A percentile compares a stretch with the other conserved stretches of the same genome.
These are phyloP conservation scores for Tuta absoluta DNA, from an alignment of 2,888 invertebrate species.

Conservation along the genomic window DNA sequence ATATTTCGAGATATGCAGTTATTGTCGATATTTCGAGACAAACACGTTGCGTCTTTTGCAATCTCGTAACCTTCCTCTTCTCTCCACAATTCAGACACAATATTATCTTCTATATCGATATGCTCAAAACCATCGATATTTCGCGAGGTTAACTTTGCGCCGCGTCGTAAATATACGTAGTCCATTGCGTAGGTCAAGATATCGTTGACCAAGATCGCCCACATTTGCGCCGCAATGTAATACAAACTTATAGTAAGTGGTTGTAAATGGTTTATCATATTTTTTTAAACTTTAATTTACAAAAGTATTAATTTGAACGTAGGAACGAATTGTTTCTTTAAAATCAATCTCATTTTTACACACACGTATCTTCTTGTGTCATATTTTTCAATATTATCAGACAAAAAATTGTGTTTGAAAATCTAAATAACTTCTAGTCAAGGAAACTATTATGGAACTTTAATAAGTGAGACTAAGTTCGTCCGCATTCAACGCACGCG, in stretches of 20 bases:
- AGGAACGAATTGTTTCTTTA: no score
- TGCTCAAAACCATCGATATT: neutral
- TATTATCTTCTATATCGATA: neutral
- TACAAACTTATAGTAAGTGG: neutral
- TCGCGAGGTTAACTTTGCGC: neutral
- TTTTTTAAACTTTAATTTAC: no score
- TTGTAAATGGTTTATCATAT: neutral
- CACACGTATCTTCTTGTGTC: neutral
- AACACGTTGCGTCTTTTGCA: neutral
- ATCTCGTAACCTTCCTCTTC: slow-evolving; percentile 10
- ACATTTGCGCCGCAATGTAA: slow-evolving; percentile 1
- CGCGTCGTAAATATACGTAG: neutral
- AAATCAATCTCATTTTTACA: no score
- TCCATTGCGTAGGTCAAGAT: neutral
- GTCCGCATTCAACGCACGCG: neutral
- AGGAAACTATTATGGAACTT: no score
- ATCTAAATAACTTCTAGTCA: no score
- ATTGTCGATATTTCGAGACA: no score
- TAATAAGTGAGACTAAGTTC: no score
- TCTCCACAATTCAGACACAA: neutral
- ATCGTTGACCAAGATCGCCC: neutral
- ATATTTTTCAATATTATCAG: no score
- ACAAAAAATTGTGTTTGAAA: no score
- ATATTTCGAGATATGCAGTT: no score
- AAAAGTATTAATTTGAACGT: no score